Evolutionary conservation across 2,888 invertebrate species (phyloP).

Genomic region (Hypomecis punctinalis): DNA sequence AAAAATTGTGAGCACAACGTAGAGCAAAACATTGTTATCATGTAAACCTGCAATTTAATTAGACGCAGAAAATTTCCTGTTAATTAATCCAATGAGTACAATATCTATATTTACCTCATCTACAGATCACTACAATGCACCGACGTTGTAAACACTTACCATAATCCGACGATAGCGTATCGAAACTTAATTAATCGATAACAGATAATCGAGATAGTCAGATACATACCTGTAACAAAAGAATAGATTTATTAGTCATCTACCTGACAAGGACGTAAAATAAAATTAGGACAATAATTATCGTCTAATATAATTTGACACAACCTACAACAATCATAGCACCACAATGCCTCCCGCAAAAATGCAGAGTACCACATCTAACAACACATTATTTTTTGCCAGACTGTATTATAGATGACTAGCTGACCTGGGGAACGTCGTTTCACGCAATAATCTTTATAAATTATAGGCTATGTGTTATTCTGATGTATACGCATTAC

Average conservation of each 20-base stretch:
- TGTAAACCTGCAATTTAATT: neutral
- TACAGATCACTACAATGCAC: neutral
- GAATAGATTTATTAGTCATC: constrained; percentile 36
- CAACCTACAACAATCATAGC: too few species aligned
- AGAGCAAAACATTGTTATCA: constrained; percentile 4
- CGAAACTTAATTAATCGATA: constrained; percentile 39
- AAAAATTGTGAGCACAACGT: neutral
- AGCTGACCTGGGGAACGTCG: too few species aligned
- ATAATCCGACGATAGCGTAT: constrained; percentile 38
- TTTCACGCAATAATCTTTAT: too few species aligned
- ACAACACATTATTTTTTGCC: too few species aligned
- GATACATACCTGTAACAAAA: constrained; percentile 43
- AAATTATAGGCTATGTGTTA: too few species aligned
- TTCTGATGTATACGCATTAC: too few species aligned
- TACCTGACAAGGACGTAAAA: constrained; percentile 26
- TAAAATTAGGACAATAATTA: neutral
- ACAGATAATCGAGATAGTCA: neutral
- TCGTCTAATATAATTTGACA: too few species aligned
- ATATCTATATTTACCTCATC: neutral
- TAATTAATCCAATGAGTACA: constrained; percentile 7
- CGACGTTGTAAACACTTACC: constrained; percentile 26
- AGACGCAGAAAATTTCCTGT: neutral
- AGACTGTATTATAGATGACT: too few species aligned
- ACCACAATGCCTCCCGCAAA: too few species aligned
- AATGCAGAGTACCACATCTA: too few species aligned